Evolutionary conservation across 2,888 invertebrate species (phyloP), one percentile per base, ranked within the genome.

Genomic region (Colletes collaris): DNA sequence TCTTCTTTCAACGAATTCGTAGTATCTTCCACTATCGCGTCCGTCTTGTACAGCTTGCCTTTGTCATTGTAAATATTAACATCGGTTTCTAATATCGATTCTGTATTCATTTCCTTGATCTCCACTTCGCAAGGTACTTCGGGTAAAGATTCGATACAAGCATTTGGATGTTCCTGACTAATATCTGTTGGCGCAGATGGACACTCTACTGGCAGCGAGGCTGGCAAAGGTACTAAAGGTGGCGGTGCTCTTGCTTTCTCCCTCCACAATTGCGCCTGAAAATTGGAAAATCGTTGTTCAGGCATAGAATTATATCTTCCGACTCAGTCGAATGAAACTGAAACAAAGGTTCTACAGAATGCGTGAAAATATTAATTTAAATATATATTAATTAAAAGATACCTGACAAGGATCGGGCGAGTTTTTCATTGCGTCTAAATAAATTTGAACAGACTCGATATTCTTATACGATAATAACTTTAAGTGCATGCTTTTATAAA

Each of bases 401-500:
- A 91, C 91, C 86, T 91, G 91, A 72, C 91, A 91, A 35, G 91
- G 91, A 72, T 91, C 91, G 0, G 90, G 88, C 16, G 91, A 91
- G 77, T 90, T 91, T 16, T 79, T 87, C 90, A 91, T 91, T 2
- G 91, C 91, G 7, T 91, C 87, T 53, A 91, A 72, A 65, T 89
- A 91, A 76, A 91, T 89, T 60, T 90, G 86, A 8, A 90, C 91
- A 2, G 88, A 79, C 76, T 90, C 90, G 0, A 79, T 68, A 35
- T 87, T 73, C 58, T 86, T 87, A 2, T 79, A 82, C 4, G 73
- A 70, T 37, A 90, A 70, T 3, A 91, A 76, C 58, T 90, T 88
- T 0, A 84, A 13, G 55, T 91, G 87, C 91, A 91, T 91, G 13
- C 55, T 84, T 59, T 89, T 91, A 66, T 91, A 91, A 37, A 91